Conservation (phyloP, 2,888 invertebrate genomes). For the Hirtodrosophila alboralis region DNA sequence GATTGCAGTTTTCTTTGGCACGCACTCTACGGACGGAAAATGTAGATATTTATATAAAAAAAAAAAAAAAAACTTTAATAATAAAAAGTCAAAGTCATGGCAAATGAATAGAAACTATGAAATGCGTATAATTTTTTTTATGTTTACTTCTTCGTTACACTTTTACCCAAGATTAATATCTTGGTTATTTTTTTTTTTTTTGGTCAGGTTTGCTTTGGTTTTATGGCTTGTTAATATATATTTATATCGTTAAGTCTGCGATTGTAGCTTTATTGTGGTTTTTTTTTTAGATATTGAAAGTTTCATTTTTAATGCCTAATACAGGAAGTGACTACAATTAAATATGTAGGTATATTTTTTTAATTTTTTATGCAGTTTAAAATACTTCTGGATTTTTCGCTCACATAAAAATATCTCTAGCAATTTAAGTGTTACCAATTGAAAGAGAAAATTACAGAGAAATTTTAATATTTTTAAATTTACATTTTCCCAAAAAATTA, state of each 20-base stretch:
- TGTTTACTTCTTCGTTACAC: conserved; percentile 62
- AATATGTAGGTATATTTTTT: too few relatives aligned
- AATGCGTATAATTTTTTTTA: conserved; percentile 62
- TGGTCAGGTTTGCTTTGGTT: conserved; percentile 1
- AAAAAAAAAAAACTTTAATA: conserved; percentile 3
- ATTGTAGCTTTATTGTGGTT: conserved; percentile 6
- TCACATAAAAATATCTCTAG: too few relatives aligned
- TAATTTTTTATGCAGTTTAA: too few relatives aligned
- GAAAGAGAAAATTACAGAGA: too few relatives aligned
- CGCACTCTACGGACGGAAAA: conserved; percentile 61
- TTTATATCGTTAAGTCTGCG: conserved; percentile 25
- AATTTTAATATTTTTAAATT: too few relatives aligned
- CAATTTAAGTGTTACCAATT: too few relatives aligned
- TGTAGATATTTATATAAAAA: too few relatives aligned
- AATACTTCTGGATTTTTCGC: too few relatives aligned
- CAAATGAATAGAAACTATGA: conserved; percentile 41
- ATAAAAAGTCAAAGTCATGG: conserved; percentile 60
- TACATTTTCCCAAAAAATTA: too few relatives aligned
- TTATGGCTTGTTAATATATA: conserved; percentile 50
- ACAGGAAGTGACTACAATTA: too few relatives aligned
- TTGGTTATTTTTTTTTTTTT: conserved; percentile 2
- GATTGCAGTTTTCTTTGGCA: conserved; percentile 35
- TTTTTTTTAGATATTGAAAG: conserved; percentile 20
- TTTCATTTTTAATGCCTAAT: conserved; percentile 3
- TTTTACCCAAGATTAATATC: conserved; percentile 53